Conservation (phyloP, 2,888 invertebrate genomes). For the Timandra comae region DNA sequence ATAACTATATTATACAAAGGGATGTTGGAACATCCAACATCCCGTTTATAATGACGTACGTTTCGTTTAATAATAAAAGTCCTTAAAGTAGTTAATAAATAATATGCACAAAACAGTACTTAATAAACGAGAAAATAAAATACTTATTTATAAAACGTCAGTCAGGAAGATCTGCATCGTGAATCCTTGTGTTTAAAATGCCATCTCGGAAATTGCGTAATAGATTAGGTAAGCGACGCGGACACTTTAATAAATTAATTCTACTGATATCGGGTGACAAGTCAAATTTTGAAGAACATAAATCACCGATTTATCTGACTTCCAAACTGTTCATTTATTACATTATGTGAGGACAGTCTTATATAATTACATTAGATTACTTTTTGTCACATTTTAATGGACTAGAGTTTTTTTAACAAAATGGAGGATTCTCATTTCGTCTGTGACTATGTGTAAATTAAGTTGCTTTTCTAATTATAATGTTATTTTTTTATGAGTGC, state of each 20-base stretch:
- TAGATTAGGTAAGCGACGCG: background rate
- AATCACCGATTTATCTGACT: conserved; percentile 14
- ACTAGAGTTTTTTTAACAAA: too few relatives aligned
- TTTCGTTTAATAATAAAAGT: background rate
- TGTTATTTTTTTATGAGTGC: too few relatives aligned
- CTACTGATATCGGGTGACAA: conserved; percentile 6
- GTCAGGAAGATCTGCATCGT: too few relatives aligned
- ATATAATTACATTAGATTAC: too few relatives aligned
- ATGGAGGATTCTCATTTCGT: too few relatives aligned
- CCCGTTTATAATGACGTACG: too few relatives aligned
- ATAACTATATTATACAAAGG: background rate
- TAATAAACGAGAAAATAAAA: background rate
- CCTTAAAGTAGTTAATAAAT: background rate
- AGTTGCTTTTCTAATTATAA: too few relatives aligned
- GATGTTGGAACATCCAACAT: background rate
- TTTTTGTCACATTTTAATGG: too few relatives aligned
- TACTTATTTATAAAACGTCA: too few relatives aligned
- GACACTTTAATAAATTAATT: conserved; percentile 7
- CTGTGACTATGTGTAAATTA: too few relatives aligned
- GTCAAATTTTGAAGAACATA: conserved; percentile 10
- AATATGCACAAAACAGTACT: background rate
- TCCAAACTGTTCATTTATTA: conserved; percentile 2
- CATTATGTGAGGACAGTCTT: too few relatives aligned
- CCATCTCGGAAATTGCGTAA: conserved; percentile 6
- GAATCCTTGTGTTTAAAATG: conserved; percentile 1